phyloP scores from a whole-genome alignment of 2,888 invertebrate genomes.

The Aporophyla lueneburgensis region DNA sequence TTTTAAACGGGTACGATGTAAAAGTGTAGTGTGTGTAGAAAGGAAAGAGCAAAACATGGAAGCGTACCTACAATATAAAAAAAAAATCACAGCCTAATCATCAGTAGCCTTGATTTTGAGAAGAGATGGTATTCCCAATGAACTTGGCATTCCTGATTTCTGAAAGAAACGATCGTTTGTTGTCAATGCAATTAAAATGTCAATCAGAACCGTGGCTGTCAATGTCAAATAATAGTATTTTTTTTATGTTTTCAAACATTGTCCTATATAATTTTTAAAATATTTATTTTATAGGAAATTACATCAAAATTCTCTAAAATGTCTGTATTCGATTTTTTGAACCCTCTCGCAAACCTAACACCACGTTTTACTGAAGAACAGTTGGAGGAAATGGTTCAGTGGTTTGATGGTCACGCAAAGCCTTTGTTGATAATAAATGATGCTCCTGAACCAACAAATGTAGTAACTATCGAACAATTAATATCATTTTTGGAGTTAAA shows the following conservation, averaged over 20 bases:
- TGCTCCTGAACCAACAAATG: conserved; percentile 74
- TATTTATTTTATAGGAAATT: conserved; percentile 11
- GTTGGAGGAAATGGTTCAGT: conserved; percentile 75
- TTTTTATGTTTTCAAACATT: conserved; percentile 12
- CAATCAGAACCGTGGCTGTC: neutral
- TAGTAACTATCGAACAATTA: conserved; percentile 81
- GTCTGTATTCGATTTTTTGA: conserved; percentile 76
- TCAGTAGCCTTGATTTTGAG: neutral
- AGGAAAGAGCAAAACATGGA: no score
- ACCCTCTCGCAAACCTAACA: conserved; percentile 76
- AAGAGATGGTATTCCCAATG: neutral
- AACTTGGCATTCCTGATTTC: neutral
- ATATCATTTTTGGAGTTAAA: conserved; percentile 79
- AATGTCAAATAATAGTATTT: conserved; percentile 3
- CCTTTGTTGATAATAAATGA: conserved; percentile 77
- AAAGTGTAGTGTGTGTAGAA: no score
- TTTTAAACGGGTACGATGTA: no score
- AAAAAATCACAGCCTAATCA: neutral
- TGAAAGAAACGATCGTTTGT: neutral
- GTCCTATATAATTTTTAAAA: neutral
- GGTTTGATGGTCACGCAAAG: conserved; percentile 81
- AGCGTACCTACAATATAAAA: neutral
- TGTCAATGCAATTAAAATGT: neutral
- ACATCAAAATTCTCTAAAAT: conserved; percentile 63
- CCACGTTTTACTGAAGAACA: conserved; percentile 81